Evolutionary conservation across 2,797 vertebrate genomes (phyloP).

Genomic region (Anguilla anguilla): DNA sequence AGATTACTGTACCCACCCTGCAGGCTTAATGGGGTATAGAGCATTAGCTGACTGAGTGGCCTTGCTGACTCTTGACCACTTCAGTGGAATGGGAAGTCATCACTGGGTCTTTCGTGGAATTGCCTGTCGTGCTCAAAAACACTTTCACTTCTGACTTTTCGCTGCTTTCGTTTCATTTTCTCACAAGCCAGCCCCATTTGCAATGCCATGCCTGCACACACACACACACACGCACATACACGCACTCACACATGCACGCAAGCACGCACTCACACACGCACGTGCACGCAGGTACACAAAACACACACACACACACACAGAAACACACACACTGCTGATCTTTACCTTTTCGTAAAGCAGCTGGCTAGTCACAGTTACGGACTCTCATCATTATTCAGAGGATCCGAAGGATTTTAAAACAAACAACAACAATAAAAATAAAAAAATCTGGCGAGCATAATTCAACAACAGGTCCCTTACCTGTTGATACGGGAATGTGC

Average conservation of each 20-base stretch:
- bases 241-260: not conserved
- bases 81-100: not conserved
- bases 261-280: no score
- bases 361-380: not conserved
- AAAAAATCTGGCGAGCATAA: not conserved
- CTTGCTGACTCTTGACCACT: not conserved
- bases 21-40: no score
- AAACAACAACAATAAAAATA: not conserved
- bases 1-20: no score
- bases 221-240: not conserved
- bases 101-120: not conserved
- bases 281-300: no score
- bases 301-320: not conserved
- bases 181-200: not conserved
- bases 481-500: not conserved
- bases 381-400: not conserved
- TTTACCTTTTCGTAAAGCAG: not conserved
- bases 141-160: no score
- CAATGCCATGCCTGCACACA: not conserved
- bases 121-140: not conserved
- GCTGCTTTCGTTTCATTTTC: not conserved
- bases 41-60: no score
- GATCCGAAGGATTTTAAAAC: not conserved
- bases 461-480: constrained; percentile 17
- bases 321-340: not conserved